These are phyloP conservation scores for Myotis brandtii DNA, from an alignment of 2,113 vertebrate species.

Conservation along the genomic window DNA sequence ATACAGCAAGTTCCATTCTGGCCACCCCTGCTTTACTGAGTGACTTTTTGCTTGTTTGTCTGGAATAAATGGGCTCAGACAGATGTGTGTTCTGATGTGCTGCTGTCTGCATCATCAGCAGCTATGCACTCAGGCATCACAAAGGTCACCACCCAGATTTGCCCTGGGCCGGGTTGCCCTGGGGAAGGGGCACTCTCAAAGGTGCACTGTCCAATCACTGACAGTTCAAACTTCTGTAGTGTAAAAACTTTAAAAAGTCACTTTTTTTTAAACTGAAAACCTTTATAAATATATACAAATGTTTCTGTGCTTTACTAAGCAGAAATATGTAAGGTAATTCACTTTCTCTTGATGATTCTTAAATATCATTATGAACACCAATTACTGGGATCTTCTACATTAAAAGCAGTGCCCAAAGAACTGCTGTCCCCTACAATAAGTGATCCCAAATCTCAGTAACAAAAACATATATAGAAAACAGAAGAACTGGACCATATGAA, in stretches of 20 bases:
- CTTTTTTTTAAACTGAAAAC: neutral
- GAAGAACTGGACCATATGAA: neutral
- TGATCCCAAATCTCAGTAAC: neutral
- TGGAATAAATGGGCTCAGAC: neutral
- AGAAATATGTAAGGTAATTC: neutral
- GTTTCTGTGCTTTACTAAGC: neutral
- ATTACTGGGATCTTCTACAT: rapidly evolving
- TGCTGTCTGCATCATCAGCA: neutral
- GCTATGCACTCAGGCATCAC: rapidly evolving
- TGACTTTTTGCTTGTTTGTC: neutral
- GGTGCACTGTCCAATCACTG: neutral
- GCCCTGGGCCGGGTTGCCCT: neutral
- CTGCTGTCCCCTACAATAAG: neutral
- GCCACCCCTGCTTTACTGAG: neutral
- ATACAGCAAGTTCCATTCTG: neutral
- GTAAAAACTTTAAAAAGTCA: neutral
- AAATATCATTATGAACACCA: neutral
- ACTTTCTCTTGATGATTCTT: neutral
- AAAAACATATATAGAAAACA: neutral
- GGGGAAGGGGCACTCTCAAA: neutral
- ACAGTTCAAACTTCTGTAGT: neutral
- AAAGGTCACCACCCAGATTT: neutral
- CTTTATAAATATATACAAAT: neutral
- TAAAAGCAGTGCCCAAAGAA: neutral
- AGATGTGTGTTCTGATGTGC: neutral